A percentile compares a stretch with the other conserved stretches of the same genome.
Evolutionary conservation across 2,797 vertebrate species (phyloP).

Genomic region (Muscicapa striata): DNA sequence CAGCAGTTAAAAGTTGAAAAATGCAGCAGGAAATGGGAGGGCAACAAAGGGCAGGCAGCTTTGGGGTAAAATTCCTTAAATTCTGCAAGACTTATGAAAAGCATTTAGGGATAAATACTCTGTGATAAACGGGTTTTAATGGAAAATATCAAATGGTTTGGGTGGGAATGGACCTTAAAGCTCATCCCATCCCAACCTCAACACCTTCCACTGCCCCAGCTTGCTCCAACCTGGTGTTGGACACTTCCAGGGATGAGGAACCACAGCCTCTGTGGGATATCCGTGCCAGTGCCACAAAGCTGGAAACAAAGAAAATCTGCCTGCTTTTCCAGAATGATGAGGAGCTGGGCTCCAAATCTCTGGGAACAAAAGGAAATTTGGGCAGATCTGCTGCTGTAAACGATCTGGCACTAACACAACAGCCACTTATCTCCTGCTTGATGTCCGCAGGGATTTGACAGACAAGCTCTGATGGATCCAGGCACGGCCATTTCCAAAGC

Average conservation of each 20-base stretch:
- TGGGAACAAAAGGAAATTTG: background rate
- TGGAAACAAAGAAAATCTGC: background rate
- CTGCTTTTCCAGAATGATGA: background rate
- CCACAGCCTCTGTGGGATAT: background rate
- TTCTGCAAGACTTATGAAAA: background rate
- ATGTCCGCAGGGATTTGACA: background rate
- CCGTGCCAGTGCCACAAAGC: background rate
- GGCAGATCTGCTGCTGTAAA: background rate
- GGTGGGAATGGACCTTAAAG: background rate
- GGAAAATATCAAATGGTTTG: background rate
- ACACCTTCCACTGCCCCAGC: background rate
- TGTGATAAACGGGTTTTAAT: background rate
- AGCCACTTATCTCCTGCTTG: conserved; percentile 15
- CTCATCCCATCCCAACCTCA: background rate
- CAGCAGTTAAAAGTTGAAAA: background rate
- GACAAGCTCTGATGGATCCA: background rate
- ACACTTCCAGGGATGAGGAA: background rate
- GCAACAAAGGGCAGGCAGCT: background rate
- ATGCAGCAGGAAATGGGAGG: background rate
- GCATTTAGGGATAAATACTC: background rate
- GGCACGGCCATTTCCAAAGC: background rate
- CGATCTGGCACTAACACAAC: conserved; percentile 4
- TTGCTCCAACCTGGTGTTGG: background rate
- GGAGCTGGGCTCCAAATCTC: background rate
- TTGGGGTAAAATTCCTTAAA: background rate